These are phyloP conservation scores for Lacerta agilis DNA, from an alignment of 2,797 vertebrate genomes.

Conservation along the genomic window DNA sequence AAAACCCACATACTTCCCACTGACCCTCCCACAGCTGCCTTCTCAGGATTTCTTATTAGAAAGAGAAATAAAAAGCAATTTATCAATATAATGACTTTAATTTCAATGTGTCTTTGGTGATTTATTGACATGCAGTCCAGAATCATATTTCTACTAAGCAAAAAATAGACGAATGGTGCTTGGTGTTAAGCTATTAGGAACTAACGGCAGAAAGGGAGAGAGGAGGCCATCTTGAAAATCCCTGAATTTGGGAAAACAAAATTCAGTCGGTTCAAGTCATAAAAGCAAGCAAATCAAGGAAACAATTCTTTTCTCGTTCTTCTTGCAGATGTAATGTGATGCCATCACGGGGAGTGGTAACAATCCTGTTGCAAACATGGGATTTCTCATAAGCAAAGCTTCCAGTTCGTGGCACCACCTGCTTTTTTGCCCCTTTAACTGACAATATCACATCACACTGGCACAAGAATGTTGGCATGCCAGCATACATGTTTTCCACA, in stretches of 20 bases:
- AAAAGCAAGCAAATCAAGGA: background rate
- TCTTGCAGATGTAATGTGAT: background rate
- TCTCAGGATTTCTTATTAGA: background rate
- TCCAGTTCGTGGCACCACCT: too few relatives aligned
- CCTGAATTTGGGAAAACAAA: background rate
- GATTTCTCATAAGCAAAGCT: too few relatives aligned
- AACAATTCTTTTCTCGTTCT: background rate
- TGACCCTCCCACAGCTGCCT: background rate
- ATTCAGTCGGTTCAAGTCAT: background rate
- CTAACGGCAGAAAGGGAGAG: background rate
- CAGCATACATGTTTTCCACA: too few relatives aligned
- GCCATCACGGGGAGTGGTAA: too few relatives aligned
- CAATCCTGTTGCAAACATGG: too few relatives aligned
- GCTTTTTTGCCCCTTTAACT: too few relatives aligned
- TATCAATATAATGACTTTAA: slow-evolving; percentile 38
- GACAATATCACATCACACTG: too few relatives aligned
- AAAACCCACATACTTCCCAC: background rate
- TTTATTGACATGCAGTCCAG: slow-evolving; percentile 8
- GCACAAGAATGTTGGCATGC: too few relatives aligned
- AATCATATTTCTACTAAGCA: slow-evolving; percentile 33
- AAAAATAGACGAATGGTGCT: slow-evolving; percentile 15
- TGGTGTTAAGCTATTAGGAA: background rate
- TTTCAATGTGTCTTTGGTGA: slow-evolving; percentile 11
- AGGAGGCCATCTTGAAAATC: background rate
- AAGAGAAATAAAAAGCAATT: slow-evolving; percentile 28